Evolutionary conservation across 2,797 vertebrate species (phyloP), one percentile per base, ranked within the genome.

Genomic region (Poecilia gillii): DNA sequence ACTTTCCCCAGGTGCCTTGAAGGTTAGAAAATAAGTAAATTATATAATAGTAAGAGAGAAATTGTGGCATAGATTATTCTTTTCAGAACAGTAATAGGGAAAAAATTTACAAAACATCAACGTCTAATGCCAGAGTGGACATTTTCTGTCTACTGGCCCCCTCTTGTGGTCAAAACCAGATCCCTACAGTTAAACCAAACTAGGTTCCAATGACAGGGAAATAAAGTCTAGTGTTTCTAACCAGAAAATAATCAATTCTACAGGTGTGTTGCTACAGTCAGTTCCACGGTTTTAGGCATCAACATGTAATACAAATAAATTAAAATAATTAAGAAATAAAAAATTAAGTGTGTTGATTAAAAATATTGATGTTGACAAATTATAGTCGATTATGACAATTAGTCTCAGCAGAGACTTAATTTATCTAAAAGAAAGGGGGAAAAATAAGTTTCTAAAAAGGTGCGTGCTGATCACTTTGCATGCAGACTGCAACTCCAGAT

Each of bases 91-190:
- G 16, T 64, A 20, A 64, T 33, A 31, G 25, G 5, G 23, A 51
- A 11, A 53, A 53, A 55, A 9, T 23, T 51, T 25, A 9, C 20
- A 2, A 53, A 9, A 25, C 8, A 51, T 51, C 47, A 25, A 53
- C 23, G 25, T 53, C 51, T 53, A 53, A 25, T 53, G 6, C 36
- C 28, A 18, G 18, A 73, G 46, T 31, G 2, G n/a, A 36, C 28
- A 74, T 59, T 1, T 31, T 31, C 51, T 57, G 7, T 57, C 68
- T 23, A 28, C 7, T 59, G 31, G 64, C 73, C 9, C 64, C 64
- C 64, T 75, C 73, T 75, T 46, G 73, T 71, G 73, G 73, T 36
- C 71, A 6, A 55, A 80, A 64, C 6, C 71, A 41, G 57, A 74
- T 20, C 1, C 3, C 12, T 20, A 13, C 28, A 36, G 71, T 77